phyloP scores from a whole-genome alignment of 2,797 vertebrate species.

The Darevskia mixta region DNA sequence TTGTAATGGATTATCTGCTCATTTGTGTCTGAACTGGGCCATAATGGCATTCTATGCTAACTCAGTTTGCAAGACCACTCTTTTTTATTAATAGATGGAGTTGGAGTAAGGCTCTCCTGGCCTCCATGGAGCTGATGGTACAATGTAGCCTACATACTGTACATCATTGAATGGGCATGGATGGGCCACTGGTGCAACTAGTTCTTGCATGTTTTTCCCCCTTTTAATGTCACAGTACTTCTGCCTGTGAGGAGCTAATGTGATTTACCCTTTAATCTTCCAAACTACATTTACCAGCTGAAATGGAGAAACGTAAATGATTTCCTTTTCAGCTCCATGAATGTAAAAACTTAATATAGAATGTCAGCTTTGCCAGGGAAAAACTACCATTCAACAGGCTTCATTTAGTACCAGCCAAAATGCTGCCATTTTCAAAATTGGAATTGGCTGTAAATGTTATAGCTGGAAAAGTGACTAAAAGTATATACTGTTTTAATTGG shows the following conservation, averaged over 20 bases:
- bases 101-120: neutral
- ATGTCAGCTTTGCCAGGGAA: conserved; percentile 17
- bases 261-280: conserved; percentile 1
- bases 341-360: conserved; percentile 30
- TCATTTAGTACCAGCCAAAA: conserved; percentile 39
- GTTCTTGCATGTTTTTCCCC: too few relatives aligned
- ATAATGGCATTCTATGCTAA: neutral
- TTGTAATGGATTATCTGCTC: neutral
- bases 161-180: neutral
- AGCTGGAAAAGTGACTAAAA: conserved; percentile 36
- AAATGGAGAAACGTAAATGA: neutral
- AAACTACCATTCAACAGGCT: conserved; percentile 23
- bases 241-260: neutral
- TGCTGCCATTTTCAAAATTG: conserved; percentile 36
- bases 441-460: conserved; percentile 36
- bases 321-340: conserved; percentile 16
- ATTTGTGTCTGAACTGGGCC: neutral
- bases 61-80: neutral
- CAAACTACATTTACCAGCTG: conserved; percentile 6
- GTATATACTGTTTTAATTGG: conserved; percentile 39
- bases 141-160: neutral
- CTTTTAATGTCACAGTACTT: neutral
- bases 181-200: neutral
- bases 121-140: neutral
- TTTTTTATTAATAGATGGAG: neutral